Conservation (phyloP, 2,113 vertebrate genomes). For the Arenaria interpres region DNA sequence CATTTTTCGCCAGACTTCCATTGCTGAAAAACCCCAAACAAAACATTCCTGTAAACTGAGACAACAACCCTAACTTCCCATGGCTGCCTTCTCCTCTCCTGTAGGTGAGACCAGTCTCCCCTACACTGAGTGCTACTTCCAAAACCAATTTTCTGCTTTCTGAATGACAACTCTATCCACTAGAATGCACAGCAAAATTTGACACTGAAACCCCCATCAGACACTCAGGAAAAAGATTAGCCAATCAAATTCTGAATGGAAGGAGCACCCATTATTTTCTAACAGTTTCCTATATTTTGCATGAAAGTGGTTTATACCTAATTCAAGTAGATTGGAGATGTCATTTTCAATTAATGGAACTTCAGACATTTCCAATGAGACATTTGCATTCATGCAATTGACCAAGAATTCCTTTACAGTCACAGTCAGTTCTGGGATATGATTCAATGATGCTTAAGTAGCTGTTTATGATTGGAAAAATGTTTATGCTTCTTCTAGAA, state of each 20-base stretch:
- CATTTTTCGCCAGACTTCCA: neutral
- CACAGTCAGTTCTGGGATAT: neutral
- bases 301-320: neutral
- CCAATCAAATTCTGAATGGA: neutral
- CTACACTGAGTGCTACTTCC: neutral
- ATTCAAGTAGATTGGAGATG: neutral
- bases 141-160: neutral
- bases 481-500: neutral
- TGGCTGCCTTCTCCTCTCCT: neutral
- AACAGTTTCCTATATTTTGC: neutral
- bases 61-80: neutral
- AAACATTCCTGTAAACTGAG: neutral
- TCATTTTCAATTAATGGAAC: neutral
- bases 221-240: neutral
- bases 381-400: neutral
- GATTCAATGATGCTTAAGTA: neutral
- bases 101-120: neutral
- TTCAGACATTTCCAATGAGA: neutral
- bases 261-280: neutral
- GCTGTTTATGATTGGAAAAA: neutral
- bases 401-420: neutral
- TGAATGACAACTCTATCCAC: neutral
- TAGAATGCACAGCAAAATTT: neutral
- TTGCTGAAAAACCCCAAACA: neutral
- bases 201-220: neutral